Evolutionary conservation across 2,888 invertebrate genomes (phyloP), one percentile per base, ranked within the genome.

Genomic region (Saturnia japonica): DNA sequence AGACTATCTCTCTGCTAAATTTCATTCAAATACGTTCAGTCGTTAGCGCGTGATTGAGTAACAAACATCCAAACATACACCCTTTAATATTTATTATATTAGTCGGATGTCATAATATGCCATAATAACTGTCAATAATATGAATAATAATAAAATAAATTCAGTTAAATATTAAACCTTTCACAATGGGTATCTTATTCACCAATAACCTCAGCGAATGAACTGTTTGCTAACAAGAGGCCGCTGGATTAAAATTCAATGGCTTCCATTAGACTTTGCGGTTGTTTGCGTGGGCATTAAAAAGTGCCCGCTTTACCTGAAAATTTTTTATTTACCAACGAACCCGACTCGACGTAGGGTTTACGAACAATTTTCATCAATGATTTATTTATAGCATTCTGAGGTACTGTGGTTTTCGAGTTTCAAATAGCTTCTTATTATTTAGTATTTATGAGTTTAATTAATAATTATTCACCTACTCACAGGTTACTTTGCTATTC

Each of bases 221-320:
- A 73, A 82, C 80, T 76, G 79, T 80, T 79, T 78, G 69, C 70
- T 71, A 74, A 74, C 74, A 75, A 75, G 70, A 69, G 67, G 51
- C 70, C 34, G 60, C 69, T 72, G 80, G 82, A 83, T 85, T 83
- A 80, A 81, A 81, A 80, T 82, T 83, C 78, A 78, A 79, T 75
- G 77, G 80, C 76, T 79, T 82, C 78, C 79, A 78, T 80, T 81
- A 80, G 74, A 77, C 80, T 80, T 78, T 69, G 72, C 73, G 70
- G 74, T 80, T 78, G 78, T 81, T 83, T 78, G 78, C 83, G 80
- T 78, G 77, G 75, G 78, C 75, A 80, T 82, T 78, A 81, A 80
- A 80, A 78, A 70, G 71, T 74, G 68, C 74, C 72, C 72, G 72
- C 72, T 76, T 75, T 75, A 71, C 62, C 64, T 47, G 67, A 69